A percentile compares a stretch with the other conserved stretches of the same genome.
Evolutionary conservation across 1,140 invertebrate species (phyloP).

Genomic region (Drosophila erecta): DNA sequence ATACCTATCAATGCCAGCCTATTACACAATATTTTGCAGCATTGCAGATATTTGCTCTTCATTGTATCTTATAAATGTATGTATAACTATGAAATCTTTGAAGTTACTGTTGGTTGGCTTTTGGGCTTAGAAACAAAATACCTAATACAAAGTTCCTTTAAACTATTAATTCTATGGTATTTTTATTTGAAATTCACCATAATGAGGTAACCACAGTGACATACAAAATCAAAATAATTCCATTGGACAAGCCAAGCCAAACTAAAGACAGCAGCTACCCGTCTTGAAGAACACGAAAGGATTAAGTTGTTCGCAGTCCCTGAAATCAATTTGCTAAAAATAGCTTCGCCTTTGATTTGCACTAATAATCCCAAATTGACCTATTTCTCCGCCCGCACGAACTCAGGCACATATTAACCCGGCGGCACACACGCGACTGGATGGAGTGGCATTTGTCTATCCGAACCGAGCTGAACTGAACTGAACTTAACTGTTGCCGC

Average conservation of each 20-base stretch:
- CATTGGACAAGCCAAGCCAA: constrained; percentile 1
- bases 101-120: too few relatives aligned
- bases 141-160: too few relatives aligned
- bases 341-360: constrained; percentile 37
- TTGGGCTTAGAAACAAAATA: too few relatives aligned
- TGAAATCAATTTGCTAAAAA: constrained; percentile 14
- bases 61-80: too few relatives aligned
- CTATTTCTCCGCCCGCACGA: constrained; percentile 35
- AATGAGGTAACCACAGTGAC: background rate
- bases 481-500: constrained; percentile 66
- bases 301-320: constrained; percentile 3
- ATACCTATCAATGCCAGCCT: too few relatives aligned
- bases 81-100: too few relatives aligned
- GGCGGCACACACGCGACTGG: constrained; percentile 1
- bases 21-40: too few relatives aligned
- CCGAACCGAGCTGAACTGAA: constrained; percentile 52
- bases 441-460: constrained; percentile 63
- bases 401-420: constrained; percentile 13
- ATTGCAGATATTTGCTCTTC: too few relatives aligned
- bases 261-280: background rate
- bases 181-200: background rate
- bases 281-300: background rate
- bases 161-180: background rate
- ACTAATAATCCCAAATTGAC: constrained; percentile 48
- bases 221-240: constrained; percentile 5